These are phyloP conservation scores for Atrina japonica DNA, from an alignment of 2,888 invertebrate genomes.

Conservation along the genomic window DNA sequence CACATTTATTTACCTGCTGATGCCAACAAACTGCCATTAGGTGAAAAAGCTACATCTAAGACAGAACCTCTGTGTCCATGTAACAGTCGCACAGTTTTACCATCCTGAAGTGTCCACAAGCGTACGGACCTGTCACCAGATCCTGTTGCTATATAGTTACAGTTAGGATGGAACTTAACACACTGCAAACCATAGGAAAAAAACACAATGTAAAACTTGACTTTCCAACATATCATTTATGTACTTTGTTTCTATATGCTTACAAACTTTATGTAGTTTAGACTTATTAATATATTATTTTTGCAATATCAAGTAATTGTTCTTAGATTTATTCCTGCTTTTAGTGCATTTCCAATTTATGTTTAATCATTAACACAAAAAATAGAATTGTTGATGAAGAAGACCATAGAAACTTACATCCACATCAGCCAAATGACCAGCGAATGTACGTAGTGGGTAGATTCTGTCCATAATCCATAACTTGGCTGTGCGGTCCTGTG, in stretches of 20 bases:
- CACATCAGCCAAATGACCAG: constrained; percentile 93
- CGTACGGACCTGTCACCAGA: constrained; percentile 94
- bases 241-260: too few species aligned
- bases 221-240: too few species aligned
- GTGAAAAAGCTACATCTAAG: constrained; percentile 90
- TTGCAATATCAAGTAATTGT: too few species aligned
- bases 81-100: constrained; percentile 88
- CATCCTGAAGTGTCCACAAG: constrained; percentile 92
- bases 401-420: constrained; percentile 85
- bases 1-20: constrained; percentile 91
- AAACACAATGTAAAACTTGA: background rate
- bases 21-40: constrained; percentile 91
- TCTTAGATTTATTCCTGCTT: too few species aligned
- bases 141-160: constrained; percentile 93
- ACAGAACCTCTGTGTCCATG: constrained; percentile 88
- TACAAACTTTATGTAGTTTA: too few species aligned
- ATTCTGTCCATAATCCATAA: constrained; percentile 91
- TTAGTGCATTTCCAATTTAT: too few species aligned
- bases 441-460: constrained; percentile 90
- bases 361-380: too few species aligned
- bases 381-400: too few species aligned
- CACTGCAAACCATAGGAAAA: constrained; percentile 83
- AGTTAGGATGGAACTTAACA: constrained; percentile 95
- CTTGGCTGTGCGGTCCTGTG: constrained; percentile 90
- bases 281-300: too few species aligned